These are phyloP conservation scores for Microhierax caerulescens DNA, from an alignment of 2,797 vertebrate species.

Conservation along the genomic window DNA sequence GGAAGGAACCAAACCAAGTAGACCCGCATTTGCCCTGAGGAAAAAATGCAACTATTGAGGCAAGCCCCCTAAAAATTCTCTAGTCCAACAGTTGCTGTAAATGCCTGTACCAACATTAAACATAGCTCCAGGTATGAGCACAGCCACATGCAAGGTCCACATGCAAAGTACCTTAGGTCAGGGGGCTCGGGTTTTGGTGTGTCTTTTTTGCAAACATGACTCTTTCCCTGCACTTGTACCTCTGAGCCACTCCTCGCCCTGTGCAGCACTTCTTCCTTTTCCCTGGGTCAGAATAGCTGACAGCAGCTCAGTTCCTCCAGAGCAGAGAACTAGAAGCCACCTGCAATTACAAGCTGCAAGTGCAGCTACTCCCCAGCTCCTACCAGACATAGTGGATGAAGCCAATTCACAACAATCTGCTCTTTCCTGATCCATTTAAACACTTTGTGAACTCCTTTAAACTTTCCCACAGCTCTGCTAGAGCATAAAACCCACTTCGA, in stretches of 20 bases:
- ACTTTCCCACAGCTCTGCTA: not conserved
- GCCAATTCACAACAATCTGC: not conserved
- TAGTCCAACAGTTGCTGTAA: not conserved
- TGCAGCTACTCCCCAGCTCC: not conserved
- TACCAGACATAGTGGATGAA: not conserved
- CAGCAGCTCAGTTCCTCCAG: not conserved
- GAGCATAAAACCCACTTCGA: not conserved
- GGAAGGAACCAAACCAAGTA: not conserved
- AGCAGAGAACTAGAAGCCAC: not conserved
- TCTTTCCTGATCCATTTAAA: not conserved
- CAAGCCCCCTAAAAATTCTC: not conserved
- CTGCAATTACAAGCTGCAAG: not conserved
- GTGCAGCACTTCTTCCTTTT: not conserved
- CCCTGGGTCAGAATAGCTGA: not conserved
- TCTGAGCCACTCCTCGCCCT: not conserved
- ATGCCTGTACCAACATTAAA: not conserved
- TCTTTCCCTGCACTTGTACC: not conserved
- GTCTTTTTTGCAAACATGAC: not conserved
- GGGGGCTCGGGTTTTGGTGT: too few species aligned
- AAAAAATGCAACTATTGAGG: not conserved
- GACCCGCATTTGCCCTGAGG: not conserved
- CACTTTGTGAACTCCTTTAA: not conserved
- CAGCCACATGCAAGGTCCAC: rapidly evolving
- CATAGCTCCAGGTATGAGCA: not conserved
- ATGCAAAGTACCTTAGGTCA: not conserved